Percentiles rank a stretch among this genome's conserved stretches.
These are phyloP conservation scores for Palythoa grandiflora DNA, from an alignment of 92 coral and sea anemone species.

Conservation along the genomic window DNA sequence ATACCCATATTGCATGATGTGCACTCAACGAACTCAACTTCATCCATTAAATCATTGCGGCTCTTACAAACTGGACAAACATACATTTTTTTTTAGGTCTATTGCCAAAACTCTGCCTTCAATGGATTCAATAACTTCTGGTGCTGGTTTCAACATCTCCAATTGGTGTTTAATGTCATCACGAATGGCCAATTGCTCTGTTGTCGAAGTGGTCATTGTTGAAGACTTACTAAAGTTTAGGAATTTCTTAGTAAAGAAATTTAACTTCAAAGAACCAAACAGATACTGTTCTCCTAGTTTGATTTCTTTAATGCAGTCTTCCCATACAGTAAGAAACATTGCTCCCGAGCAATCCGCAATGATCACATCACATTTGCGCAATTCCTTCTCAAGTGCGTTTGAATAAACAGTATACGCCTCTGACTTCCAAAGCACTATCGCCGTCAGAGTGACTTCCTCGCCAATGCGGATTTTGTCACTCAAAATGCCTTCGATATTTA, in stretches of 20 bases:
- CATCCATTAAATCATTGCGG: constrained; percentile 35
- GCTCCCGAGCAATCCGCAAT: constrained; percentile 34
- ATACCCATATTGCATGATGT: constrained; percentile 51
- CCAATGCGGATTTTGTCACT: constrained; percentile 10
- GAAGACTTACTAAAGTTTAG: constrained; percentile 10
- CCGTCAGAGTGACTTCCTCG: constrained; percentile 26
- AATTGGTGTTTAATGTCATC: constrained; percentile 8
- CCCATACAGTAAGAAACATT: constrained; percentile 11
- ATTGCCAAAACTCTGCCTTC: constrained; percentile 18
- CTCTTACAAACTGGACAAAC: constrained; percentile 47
- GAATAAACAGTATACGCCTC: constrained; percentile 11
- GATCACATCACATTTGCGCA: constrained; percentile 30
- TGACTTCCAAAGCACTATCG: constrained; percentile 20
- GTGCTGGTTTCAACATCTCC: constrained; percentile 8
- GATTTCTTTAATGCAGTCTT: constrained; percentile 18
- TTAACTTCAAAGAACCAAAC: constrained; percentile 11
- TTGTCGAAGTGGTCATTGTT: constrained; percentile 20
- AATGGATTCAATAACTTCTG: not conserved
- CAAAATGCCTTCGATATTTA: not conserved
- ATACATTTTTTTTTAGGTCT: constrained; percentile 24
- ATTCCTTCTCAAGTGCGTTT: constrained; percentile 17
- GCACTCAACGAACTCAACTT: constrained; percentile 27
- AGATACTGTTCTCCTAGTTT: constrained; percentile 10
- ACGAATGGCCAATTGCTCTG: constrained; percentile 10
- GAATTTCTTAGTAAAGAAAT: constrained; percentile 32